phyloP scores from a whole-genome alignment of 2,113 vertebrate genomes.

The Scomber scombrus region DNA sequence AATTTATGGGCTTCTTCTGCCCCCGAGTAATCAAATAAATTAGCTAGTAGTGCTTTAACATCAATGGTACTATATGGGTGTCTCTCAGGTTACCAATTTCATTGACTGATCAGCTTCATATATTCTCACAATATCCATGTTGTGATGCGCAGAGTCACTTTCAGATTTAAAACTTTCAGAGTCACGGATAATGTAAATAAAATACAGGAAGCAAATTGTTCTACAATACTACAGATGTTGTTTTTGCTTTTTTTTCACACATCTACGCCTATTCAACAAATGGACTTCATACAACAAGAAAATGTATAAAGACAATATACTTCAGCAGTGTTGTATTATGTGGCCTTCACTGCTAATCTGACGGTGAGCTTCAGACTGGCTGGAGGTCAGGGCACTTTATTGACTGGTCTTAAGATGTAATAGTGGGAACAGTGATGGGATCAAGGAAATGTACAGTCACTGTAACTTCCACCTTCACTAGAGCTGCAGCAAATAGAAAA shows the following conservation, averaged over 20 bases:
- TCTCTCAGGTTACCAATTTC: too few species aligned
- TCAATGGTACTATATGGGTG: too few species aligned
- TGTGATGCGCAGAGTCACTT: not conserved
- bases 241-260: not conserved
- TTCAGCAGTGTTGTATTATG: not conserved
- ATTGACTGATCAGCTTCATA: too few species aligned
- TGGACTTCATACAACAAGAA: not conserved
- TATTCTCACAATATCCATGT: not conserved
- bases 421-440: conserved; percentile 24
- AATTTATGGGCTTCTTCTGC: too few species aligned
- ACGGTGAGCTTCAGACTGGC: conserved; percentile 21
- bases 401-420: conserved; percentile 18
- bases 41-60: too few species aligned
- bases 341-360: conserved; percentile 17
- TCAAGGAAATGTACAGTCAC: conserved; percentile 33
- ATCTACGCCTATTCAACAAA: not conserved
- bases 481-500: conserved; percentile 41
- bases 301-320: not conserved
- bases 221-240: not conserved
- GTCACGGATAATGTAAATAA: not conserved
- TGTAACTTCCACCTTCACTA: not conserved
- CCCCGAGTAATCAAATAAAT: too few species aligned
- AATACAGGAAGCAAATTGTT: not conserved
- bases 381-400: conserved; percentile 36
- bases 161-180: too few species aligned